Evolutionary conservation across 2,888 invertebrate species (phyloP), one percentile per base, ranked within the genome.

Genomic region (Heteropelma amictum): DNA sequence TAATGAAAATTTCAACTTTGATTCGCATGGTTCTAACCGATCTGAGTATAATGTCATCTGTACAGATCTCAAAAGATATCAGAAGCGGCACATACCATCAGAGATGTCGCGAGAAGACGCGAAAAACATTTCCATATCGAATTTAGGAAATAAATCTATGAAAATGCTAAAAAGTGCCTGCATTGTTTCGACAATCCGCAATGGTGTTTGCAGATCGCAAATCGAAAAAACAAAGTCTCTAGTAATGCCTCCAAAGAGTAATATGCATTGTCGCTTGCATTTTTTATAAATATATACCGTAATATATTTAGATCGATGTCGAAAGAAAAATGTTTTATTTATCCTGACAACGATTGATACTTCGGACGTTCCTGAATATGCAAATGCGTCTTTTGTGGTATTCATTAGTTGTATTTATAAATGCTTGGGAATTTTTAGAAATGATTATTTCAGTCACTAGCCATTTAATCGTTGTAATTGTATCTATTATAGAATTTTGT

Each of bases 191-290:
- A 69, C 58, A 53, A 42, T 64, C 26, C 28, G 47, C 64, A 64
- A 64, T 40, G 28, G 33, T 45, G 40, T 61, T 61, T 33, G 35
- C 42, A n/a, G 12, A 64, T 70, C 30, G 33, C 64, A 64, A 23
- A 64, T 49, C 28, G 2, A 19, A 38, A 49, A n/a, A 28, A 8
- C 10, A 53, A 19, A 26, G 58, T 64, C 49, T 67, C 28, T 49
- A 68, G 38, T 56, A 30, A 58, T 42, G 53, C 77, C 73, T 71
- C 65, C 77, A 71, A 74, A 74, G 74, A 74, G 74, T 77, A 74
- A 65, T 65, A 65, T 65, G n/a, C n/a, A 65, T 65, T 74, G 58
- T 67, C 65, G 63, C 72, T 71, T 77, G 77, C 77, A 75, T 77
- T 77, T 77, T 77, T 75, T 70, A 6, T 38, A n/a, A 12, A 12